Percentiles rank a stretch among this genome's conserved stretches.
Conservation (phyloP, 1,140 invertebrate genomes). For the Anastrepha obliqua region DNA sequence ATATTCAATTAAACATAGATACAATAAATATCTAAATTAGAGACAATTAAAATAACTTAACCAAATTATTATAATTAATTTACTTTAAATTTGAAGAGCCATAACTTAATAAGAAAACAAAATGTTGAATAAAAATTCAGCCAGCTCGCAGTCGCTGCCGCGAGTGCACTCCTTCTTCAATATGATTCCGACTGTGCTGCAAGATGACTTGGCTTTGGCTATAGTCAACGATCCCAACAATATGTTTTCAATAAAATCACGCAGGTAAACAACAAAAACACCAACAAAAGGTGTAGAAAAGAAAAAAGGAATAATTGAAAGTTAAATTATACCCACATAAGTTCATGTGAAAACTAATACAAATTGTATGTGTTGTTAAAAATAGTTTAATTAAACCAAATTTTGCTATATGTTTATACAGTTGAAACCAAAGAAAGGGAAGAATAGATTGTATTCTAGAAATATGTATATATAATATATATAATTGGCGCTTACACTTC, state of each 20-base stretch:
- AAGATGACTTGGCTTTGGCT: slow-evolving; percentile 70
- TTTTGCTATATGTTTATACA: too few relatives aligned
- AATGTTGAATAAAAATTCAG: slow-evolving; percentile 72
- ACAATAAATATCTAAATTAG: not conserved
- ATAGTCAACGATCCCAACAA: slow-evolving; percentile 70
- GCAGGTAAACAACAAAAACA: slow-evolving; percentile 63
- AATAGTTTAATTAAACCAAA: too few relatives aligned
- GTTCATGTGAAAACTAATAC: not conserved
- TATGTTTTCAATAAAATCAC: slow-evolving; percentile 72
- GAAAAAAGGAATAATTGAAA: not conserved
- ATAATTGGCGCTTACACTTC: too few relatives aligned
- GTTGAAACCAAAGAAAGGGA: too few relatives aligned
- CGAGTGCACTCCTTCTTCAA: slow-evolving; percentile 72
- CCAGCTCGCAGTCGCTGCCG: slow-evolving; percentile 69
- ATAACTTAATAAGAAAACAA: slow-evolving; percentile 27
- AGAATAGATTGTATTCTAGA: too few relatives aligned
- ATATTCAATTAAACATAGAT: not conserved
- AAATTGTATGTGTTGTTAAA: not conserved
- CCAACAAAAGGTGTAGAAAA: not conserved
- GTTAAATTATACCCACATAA: not conserved
- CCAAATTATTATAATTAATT: too few relatives aligned
- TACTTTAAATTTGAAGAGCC: too few relatives aligned
- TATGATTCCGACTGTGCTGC: slow-evolving; percentile 71
- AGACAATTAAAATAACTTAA: too few relatives aligned
- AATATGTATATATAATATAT: too few relatives aligned